Conservation (phyloP, 2,113 vertebrate genomes). For the Sclerurus mexicanus region DNA sequence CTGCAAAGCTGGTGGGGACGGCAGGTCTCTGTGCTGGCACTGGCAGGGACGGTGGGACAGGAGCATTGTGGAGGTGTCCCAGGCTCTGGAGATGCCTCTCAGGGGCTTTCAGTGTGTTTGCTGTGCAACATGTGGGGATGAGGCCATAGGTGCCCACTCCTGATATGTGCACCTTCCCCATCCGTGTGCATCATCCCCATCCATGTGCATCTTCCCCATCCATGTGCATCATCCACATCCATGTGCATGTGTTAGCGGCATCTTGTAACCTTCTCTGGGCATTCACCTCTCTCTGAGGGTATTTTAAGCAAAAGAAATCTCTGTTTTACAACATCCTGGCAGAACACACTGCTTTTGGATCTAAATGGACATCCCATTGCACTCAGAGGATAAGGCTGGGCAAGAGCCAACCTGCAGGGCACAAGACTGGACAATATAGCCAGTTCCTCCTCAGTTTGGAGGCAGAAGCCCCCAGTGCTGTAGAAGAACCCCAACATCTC, state of each 20-base stretch:
- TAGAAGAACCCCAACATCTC: neutral
- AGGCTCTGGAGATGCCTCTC: neutral
- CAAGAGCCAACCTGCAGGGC: fast-evolving
- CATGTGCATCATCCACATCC: fast-evolving
- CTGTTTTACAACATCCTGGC: neutral
- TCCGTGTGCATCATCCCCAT: fast-evolving
- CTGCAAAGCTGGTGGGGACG: fast-evolving
- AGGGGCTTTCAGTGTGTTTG: fast-evolving
- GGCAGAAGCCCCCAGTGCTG: fast-evolving
- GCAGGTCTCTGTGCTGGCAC: neutral
- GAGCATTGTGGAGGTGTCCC: fast-evolving
- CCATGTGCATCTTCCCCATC: fast-evolving
- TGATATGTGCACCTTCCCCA: fast-evolving
- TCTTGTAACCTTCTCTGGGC: neutral
- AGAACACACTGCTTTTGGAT: neutral
- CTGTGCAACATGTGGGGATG: fast-evolving
- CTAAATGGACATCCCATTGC: fast-evolving
- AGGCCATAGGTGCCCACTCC: neutral
- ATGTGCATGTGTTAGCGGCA: fast-evolving
- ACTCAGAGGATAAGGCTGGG: neutral
- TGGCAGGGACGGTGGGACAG: fast-evolving
- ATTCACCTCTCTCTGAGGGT: neutral
- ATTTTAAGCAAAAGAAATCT: neutral
- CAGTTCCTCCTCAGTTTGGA: neutral
- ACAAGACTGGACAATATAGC: fast-evolving